These are phyloP conservation scores for Drosophila santomea DNA, from an alignment of 1,140 invertebrate genomes.

Conservation along the genomic window DNA sequence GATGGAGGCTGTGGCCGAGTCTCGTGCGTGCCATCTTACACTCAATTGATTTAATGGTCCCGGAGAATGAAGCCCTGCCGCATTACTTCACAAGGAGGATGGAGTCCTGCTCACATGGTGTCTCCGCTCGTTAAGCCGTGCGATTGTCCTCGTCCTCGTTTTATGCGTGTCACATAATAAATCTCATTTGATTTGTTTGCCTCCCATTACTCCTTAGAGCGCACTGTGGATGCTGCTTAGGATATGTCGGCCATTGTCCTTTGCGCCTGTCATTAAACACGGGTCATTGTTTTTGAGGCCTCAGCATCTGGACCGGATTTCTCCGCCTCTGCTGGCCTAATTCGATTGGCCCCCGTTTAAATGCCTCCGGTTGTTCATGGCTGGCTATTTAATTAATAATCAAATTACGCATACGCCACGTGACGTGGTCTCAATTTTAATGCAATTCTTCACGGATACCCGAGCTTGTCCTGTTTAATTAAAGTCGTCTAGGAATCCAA, in stretches of 20 bases:
- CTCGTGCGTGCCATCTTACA: slow-evolving; percentile 76
- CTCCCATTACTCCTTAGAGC: slow-evolving; percentile 42
- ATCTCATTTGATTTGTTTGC: slow-evolving; percentile 83
- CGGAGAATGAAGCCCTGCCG: slow-evolving; percentile 32
- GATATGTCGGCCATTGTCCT: slow-evolving; percentile 28
- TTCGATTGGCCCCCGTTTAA: slow-evolving; percentile 74
- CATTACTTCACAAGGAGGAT: not conserved
- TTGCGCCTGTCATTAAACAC: slow-evolving; percentile 62
- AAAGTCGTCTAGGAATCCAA: slow-evolving; percentile 29
- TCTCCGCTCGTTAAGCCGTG: slow-evolving; percentile 30
- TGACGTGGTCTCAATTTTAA: slow-evolving; percentile 39
- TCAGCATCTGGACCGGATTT: slow-evolving; percentile 22
- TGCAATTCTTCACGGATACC: slow-evolving; percentile 23
- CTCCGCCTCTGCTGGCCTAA: slow-evolving; percentile 31
- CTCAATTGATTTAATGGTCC: slow-evolving; percentile 80
- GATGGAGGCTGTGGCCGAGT: slow-evolving; percentile 14
- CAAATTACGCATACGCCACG: slow-evolving; percentile 78
- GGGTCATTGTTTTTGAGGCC: slow-evolving; percentile 62
- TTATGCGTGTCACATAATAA: slow-evolving; percentile 83
- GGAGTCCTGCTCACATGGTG: slow-evolving; percentile 7
- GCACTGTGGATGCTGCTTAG: slow-evolving; percentile 10
- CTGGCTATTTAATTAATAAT: slow-evolving; percentile 76
- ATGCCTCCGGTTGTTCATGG: slow-evolving; percentile 28
- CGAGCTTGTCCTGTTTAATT: slow-evolving; percentile 66
- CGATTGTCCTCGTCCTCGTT: slow-evolving; percentile 65